Conservation (phyloP, 2,113 vertebrate species). For the Saimiri boliviensis region DNA sequence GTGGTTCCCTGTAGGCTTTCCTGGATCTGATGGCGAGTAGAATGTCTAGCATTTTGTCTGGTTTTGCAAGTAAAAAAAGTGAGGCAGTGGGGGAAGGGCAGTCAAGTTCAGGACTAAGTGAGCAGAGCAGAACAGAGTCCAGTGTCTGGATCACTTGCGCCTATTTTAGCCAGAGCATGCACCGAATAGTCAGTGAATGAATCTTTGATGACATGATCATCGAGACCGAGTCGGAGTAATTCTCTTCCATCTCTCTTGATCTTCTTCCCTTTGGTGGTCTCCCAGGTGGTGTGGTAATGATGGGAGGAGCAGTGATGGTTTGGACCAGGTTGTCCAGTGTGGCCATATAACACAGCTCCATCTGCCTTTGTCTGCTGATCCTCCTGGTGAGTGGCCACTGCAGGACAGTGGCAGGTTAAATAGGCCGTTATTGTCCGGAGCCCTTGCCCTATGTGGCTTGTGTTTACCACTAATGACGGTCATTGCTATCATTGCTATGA, state of each 20-base stretch:
- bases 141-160: neutral
- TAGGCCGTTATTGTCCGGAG: no score
- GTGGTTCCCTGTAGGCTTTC: neutral
- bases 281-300: neutral
- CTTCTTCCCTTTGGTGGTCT: neutral
- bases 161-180: neutral
- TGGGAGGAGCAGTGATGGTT: neutral
- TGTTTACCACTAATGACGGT: neutral
- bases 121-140: neutral
- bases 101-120: neutral
- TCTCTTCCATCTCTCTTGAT: neutral
- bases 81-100: neutral
- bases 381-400: neutral
- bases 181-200: neutral
- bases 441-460: neutral
- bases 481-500: neutral
- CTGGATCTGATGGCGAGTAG: neutral
- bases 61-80: neutral
- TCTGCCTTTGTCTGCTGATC: neutral
- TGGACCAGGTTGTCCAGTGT: neutral
- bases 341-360: neutral
- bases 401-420: neutral
- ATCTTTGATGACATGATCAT: neutral
- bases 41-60: neutral
- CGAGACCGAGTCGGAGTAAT: neutral